Percentiles rank a stretch among this genome's conserved stretches.
Evolutionary conservation across 1,140 invertebrate species (phyloP).

Genomic region (Brachionus asplanchnoidis): DNA sequence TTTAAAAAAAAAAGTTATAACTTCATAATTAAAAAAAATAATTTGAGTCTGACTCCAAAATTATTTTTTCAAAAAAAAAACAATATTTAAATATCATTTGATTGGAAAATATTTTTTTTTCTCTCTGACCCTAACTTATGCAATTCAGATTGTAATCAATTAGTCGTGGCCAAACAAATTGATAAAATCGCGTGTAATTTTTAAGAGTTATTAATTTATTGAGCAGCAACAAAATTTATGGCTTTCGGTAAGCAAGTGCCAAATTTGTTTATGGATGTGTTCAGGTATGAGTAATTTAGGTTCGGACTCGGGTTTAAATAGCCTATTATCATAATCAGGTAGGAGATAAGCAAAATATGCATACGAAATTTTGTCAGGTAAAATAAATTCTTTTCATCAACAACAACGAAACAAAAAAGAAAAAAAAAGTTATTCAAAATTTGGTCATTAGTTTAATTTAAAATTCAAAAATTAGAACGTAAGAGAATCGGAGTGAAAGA

Average conservation of each 20-base stretch:
- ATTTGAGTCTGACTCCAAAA: too few relatives aligned
- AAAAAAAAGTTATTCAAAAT: constrained; percentile 21
- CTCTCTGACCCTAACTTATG: not conserved
- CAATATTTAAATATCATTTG: too few relatives aligned
- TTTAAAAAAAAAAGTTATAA: too few relatives aligned
- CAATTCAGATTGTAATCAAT: not conserved
- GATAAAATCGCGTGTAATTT: not conserved
- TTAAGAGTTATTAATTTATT: not conserved
- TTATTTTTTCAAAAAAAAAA: too few relatives aligned
- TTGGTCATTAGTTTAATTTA: constrained; percentile 5
- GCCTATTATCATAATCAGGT: not conserved
- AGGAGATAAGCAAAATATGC: not conserved
- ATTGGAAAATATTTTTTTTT: too few relatives aligned
- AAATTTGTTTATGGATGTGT: not conserved
- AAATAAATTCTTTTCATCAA: not conserved
- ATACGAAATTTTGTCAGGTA: not conserved
- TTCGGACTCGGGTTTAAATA: not conserved
- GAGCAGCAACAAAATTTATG: not conserved
- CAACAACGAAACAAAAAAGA: not conserved
- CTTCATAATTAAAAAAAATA: too few relatives aligned
- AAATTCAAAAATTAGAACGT: constrained; percentile 14
- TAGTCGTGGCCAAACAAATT: not conserved
- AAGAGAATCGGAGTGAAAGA: not conserved
- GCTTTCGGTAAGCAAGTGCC: not conserved
- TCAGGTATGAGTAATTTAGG: not conserved